phyloP scores from a whole-genome alignment of 2,797 vertebrate genomes.

The Sebastiscus albofasciatus region DNA sequence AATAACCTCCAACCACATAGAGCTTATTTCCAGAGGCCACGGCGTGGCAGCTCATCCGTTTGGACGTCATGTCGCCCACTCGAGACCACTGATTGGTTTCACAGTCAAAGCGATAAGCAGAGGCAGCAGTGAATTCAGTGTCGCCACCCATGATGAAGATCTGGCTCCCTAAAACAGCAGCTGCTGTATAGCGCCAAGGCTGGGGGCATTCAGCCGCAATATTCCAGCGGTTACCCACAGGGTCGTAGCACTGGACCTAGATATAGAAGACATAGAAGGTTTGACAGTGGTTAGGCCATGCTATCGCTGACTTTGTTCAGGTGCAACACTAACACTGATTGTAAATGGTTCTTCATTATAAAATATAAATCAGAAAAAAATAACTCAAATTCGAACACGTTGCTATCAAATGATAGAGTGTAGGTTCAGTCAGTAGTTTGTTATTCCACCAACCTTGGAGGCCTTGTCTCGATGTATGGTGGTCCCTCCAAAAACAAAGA shows the following conservation, averaged over 20 bases:
- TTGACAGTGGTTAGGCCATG: background rate
- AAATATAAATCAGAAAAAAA: no score
- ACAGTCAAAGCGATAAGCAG: slow-evolving; percentile 94
- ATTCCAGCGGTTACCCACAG: slow-evolving; percentile 89
- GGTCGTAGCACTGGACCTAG: slow-evolving; percentile 92
- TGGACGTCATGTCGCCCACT: slow-evolving; percentile 95
- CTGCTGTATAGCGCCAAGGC: slow-evolving; percentile 94
- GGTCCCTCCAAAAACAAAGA: slow-evolving; percentile 93
- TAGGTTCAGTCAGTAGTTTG: background rate
- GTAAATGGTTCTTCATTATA: no score
- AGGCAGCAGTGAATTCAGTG: slow-evolving; percentile 93
- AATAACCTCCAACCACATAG: slow-evolving; percentile 95
- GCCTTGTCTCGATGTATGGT: slow-evolving; percentile 94
- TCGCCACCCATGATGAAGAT: slow-evolving; percentile 98
- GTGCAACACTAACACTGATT: background rate
- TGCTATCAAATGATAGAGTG: background rate
- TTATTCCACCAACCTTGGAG: slow-evolving; percentile 80
- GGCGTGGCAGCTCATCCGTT: slow-evolving; percentile 95
- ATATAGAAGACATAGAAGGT: background rate
- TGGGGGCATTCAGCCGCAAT: slow-evolving; percentile 93
- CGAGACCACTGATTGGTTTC: slow-evolving; percentile 93
- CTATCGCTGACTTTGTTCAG: background rate
- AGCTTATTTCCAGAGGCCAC: slow-evolving; percentile 95
- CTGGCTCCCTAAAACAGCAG: slow-evolving; percentile 93
- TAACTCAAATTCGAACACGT: background rate